Evolutionary conservation across 2,797 vertebrate species (phyloP).

Genomic region (Enteromius treurensis): DNA sequence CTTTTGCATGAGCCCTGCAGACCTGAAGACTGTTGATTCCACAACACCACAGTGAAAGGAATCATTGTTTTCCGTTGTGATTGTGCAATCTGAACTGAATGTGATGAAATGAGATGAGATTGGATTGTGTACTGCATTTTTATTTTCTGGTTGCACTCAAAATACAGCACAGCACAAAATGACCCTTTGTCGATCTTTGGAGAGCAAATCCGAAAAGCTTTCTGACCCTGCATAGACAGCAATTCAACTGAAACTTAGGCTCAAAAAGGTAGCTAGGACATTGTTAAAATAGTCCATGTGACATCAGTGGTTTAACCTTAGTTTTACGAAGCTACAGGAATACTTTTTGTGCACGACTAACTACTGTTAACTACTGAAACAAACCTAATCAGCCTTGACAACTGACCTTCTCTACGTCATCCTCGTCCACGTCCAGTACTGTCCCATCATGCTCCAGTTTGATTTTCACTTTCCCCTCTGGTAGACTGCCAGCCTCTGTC

Average conservation of each 20-base stretch:
- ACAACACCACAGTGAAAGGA: background rate
- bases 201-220: background rate
- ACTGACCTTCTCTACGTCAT: constrained; percentile 93
- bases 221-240: background rate
- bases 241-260: background rate
- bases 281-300: too few species aligned
- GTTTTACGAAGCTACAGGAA: too few species aligned
- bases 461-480: constrained; percentile 94
- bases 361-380: background rate
- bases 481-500: constrained; percentile 80
- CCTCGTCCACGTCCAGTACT: constrained; percentile 95
- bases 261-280: background rate
- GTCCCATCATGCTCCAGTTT: constrained; percentile 91
- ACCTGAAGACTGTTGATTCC: background rate
- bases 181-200: background rate
- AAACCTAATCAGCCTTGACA: constrained; percentile 73
- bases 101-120: background rate
- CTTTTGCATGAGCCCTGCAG: background rate
- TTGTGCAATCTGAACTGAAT: constrained; percentile 7
- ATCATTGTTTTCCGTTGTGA: background rate
- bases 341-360: too few species aligned
- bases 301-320: too few species aligned
- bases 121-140: background rate
- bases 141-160: background rate
- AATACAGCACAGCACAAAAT: constrained; percentile 1